Conservation (phyloP, 1,140 invertebrate genomes). For the Gryon sp. region DNA sequence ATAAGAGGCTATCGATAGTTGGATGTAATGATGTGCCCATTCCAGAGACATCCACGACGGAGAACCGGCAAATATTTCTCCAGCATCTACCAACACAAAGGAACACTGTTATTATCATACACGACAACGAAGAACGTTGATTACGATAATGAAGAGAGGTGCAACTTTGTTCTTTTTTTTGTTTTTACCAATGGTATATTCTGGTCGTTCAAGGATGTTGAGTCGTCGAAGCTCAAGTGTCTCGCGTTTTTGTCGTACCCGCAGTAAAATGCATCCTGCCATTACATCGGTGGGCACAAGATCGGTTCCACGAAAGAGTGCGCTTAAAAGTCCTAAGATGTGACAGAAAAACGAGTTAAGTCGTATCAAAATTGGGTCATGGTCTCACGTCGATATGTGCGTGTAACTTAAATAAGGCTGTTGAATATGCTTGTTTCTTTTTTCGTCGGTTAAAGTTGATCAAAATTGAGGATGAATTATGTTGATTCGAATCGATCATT, state of each 20-base stretch:
- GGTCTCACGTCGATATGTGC: not conserved
- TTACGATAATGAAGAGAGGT: no score
- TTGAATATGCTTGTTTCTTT: not conserved
- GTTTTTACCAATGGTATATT: slow-evolving; percentile 82
- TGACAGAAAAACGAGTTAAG: slow-evolving; percentile 5
- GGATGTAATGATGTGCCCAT: slow-evolving; percentile 87
- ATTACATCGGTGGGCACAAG: slow-evolving; percentile 93
- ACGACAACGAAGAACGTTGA: no score
- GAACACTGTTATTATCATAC: slow-evolving; percentile 3
- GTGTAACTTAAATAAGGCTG: slow-evolving; percentile 17
- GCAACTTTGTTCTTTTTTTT: no score
- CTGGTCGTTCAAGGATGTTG: slow-evolving; percentile 84
- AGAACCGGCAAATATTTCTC: slow-evolving; percentile 81
- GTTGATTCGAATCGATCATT: no score
- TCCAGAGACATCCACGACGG: slow-evolving; percentile 90
- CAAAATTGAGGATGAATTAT: no score
- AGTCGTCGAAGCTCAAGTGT: slow-evolving; percentile 84
- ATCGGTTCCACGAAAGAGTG: slow-evolving; percentile 90
- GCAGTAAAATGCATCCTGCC: slow-evolving; percentile 90
- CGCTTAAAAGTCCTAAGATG: slow-evolving; percentile 83
- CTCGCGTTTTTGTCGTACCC: slow-evolving; percentile 86
- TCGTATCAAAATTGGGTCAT: slow-evolving; percentile 29
- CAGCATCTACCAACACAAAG: slow-evolving; percentile 66
- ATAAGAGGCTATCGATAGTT: slow-evolving; percentile 90
- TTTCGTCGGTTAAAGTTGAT: no score